phyloP scores from a whole-genome alignment of 2,797 vertebrate species.

The Lepilemur ruficaudatus region DNA sequence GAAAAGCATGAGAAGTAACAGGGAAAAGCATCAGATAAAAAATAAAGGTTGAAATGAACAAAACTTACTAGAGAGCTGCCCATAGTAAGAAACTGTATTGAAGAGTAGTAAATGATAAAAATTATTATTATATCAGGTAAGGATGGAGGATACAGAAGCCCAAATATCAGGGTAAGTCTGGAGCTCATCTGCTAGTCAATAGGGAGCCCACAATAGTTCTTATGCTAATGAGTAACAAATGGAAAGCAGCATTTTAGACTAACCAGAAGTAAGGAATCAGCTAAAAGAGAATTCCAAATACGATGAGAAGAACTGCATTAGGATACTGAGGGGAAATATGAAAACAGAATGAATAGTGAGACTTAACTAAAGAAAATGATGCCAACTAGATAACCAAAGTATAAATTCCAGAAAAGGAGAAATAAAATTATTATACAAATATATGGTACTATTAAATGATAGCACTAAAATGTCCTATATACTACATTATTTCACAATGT shows the following conservation, averaged over 20 bases:
- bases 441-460: not conserved
- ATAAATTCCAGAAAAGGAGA: not conserved
- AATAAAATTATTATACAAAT: not conserved
- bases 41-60: not conserved
- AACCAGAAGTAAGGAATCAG: not conserved
- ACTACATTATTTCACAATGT: not conserved
- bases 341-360: not conserved
- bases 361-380: not conserved
- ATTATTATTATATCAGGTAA: not conserved
- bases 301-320: not conserved
- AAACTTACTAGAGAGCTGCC: not conserved
- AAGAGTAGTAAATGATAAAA: not conserved
- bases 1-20: not conserved
- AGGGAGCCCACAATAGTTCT: not conserved
- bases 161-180: not conserved
- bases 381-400: conserved; percentile 1
- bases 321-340: not conserved
- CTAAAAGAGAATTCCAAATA: not conserved
- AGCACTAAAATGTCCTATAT: not conserved
- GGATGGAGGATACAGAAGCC: not conserved
- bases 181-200: not conserved
- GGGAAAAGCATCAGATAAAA: not conserved
- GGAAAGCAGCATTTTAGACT: not conserved
- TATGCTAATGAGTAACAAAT: not conserved
- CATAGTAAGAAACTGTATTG: not conserved